Evolutionary conservation across 2,113 vertebrate genomes (phyloP).

Genomic region (Halichoerus grypus): DNA sequence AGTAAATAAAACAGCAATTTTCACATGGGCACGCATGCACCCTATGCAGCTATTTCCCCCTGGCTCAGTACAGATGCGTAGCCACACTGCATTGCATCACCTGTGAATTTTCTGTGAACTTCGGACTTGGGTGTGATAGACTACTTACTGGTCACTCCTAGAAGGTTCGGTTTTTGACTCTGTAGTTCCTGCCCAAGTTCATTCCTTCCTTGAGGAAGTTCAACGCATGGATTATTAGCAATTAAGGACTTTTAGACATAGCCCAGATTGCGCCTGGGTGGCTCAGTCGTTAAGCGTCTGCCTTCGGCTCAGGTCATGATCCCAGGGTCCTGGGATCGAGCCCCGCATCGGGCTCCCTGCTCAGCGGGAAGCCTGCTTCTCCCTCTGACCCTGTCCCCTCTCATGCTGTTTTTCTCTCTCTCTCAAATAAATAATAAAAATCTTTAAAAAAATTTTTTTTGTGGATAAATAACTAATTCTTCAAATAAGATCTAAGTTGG

Average conservation of each 20-base stretch:
- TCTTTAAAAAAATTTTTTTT: too few species aligned
- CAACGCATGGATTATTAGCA: neutral
- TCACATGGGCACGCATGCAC: neutral
- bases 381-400: too few species aligned
- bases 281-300: neutral
- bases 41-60: neutral
- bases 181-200: neutral
- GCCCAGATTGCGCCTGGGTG: neutral
- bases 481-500: too few species aligned
- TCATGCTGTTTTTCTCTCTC: too few species aligned
- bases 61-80: neutral
- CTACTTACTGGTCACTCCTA: neutral
- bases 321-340: too few species aligned
- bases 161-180: neutral
- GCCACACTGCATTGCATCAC: neutral
- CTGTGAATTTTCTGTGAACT: neutral
- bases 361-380: too few species aligned
- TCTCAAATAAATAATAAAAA: too few species aligned
- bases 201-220: neutral
- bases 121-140: neutral
- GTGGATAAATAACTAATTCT: too few species aligned
- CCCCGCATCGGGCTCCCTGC: too few species aligned
- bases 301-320: too few species aligned
- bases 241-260: slow-evolving; percentile 16
- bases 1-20: neutral